Conservation (phyloP, 2,113 vertebrate species). For the Barnardius zonarius region DNA sequence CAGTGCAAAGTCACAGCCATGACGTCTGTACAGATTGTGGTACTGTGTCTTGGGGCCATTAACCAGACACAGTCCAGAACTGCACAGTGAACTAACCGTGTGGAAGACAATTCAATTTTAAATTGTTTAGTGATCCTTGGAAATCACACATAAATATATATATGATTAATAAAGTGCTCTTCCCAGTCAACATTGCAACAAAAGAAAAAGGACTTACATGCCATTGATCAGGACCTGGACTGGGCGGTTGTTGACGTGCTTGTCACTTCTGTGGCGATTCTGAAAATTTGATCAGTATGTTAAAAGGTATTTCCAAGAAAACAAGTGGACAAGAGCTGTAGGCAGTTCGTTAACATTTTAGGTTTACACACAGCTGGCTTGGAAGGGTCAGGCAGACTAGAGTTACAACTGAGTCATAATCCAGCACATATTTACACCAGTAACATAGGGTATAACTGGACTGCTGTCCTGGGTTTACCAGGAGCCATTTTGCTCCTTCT, state of each 20-base stretch:
- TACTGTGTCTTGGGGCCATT: neutral
- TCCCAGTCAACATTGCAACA: neutral
- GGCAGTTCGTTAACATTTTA: neutral
- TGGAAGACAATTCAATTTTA: neutral
- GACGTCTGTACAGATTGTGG: neutral
- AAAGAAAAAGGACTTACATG: slow-evolving; percentile 76
- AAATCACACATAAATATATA: neutral
- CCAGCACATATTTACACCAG: neutral
- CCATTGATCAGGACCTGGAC: slow-evolving; percentile 84
- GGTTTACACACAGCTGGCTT: neutral
- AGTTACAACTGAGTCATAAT: neutral
- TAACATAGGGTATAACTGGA: neutral
- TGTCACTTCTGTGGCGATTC: slow-evolving; percentile 90
- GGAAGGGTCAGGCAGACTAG: neutral
- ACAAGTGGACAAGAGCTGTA: neutral
- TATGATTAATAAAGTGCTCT: neutral
- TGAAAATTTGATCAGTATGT: slow-evolving; percentile 59
- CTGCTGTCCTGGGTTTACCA: too few species aligned
- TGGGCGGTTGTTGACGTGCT: slow-evolving; percentile 88
- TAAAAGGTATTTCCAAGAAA: neutral
- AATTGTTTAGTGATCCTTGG: neutral
- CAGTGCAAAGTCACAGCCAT: neutral
- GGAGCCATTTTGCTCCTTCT: too few species aligned
- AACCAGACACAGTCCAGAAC: neutral
- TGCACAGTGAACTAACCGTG: neutral